Base-by-base conservation (phyloP, 2,888 invertebrate genomes). In the Arrhopalites spinosus region DNA sequence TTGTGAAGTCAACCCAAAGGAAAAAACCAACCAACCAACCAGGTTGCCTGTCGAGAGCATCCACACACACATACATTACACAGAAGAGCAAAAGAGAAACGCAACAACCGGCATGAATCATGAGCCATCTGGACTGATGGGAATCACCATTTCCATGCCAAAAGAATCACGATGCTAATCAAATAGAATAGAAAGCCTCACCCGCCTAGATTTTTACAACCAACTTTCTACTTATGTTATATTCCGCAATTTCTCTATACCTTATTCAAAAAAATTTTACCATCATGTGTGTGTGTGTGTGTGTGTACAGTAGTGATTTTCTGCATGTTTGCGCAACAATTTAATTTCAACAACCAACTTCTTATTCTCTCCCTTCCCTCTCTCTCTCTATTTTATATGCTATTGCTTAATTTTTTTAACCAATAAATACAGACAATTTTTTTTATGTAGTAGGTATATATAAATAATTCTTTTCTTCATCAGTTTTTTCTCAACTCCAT, bases 121-220 rank as follows among this genome's bases (percentile, higher is more conserved):
- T 72, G 72, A 72, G 63, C 72, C 72, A 72, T 72, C 72, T 72
- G 72, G 72, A 72, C 72, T 72, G 72, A 72, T 72, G 72, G 72
- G 72, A 72, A 72, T 72, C 72, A 72, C 72, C 72, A 64, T 47
- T 72, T 72, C 72, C 72, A 72, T 72, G 72, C 72, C 72, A 72
- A 72, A 72, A 72, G 72, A 61, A 72, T 72, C 72, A 72, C 72
- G 72, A 72, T 72, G 72, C 61, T 72, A 72, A 72, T 67, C 73
- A 73, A 64, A 66, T 29, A 56, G 69, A 75, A 69, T 75, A 75
- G 75, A 75, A 75, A 75, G 75, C 75, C 69, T 75, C 75, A 70
- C 75, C 75, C 75, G 75, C 75, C 75, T 75, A 45, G 61, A 69
- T 70, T 75, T 75, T 64, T 53, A 74, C 70, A 69, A 59, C 70